Evolutionary conservation across 1,140 invertebrate species (phyloP).

Genomic region (Lasioglossum albipes): DNA sequence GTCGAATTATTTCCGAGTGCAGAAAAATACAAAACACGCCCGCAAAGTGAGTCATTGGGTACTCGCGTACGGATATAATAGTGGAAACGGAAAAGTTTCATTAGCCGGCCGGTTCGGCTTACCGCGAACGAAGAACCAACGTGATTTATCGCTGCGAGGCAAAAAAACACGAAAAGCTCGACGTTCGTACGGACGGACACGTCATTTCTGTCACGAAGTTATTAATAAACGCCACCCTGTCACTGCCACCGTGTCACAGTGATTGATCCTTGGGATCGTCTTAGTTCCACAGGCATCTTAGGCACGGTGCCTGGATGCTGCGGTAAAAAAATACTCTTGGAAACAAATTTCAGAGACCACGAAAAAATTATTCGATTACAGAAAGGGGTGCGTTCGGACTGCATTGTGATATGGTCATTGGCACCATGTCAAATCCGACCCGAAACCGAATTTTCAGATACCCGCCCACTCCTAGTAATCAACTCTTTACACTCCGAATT

Average conservation of each 20-base stretch:
- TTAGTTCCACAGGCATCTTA: neutral
- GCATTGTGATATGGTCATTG: too few relatives aligned
- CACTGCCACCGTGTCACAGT: slow-evolving; percentile 48
- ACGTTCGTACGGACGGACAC: slow-evolving; percentile 24
- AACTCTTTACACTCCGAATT: too few relatives aligned
- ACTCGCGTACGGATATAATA: slow-evolving; percentile 16
- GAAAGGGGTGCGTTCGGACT: too few relatives aligned
- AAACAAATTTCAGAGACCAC: too few relatives aligned
- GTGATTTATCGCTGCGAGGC: slow-evolving; percentile 55
- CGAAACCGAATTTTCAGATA: too few relatives aligned
- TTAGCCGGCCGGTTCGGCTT: slow-evolving; percentile 10
- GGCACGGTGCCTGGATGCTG: too few relatives aligned
- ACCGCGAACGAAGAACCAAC: neutral
- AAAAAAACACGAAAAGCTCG: slow-evolving; percentile 40
- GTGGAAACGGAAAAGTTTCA: slow-evolving; percentile 45
- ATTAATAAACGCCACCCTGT: slow-evolving; percentile 70
- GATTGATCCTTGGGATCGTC: slow-evolving; percentile 66
- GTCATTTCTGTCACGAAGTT: slow-evolving; percentile 60
- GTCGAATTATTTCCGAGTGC: neutral
- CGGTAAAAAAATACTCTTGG: too few relatives aligned
- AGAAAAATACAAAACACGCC: slow-evolving; percentile 35
- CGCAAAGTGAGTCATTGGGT: slow-evolving; percentile 44
- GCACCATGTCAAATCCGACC: too few relatives aligned
- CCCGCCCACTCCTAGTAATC: too few relatives aligned
- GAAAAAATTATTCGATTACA: too few relatives aligned